These are phyloP conservation scores for Temnothorax curvispinosus DNA, from an alignment of 1,140 invertebrate species.

Conservation along the genomic window DNA sequence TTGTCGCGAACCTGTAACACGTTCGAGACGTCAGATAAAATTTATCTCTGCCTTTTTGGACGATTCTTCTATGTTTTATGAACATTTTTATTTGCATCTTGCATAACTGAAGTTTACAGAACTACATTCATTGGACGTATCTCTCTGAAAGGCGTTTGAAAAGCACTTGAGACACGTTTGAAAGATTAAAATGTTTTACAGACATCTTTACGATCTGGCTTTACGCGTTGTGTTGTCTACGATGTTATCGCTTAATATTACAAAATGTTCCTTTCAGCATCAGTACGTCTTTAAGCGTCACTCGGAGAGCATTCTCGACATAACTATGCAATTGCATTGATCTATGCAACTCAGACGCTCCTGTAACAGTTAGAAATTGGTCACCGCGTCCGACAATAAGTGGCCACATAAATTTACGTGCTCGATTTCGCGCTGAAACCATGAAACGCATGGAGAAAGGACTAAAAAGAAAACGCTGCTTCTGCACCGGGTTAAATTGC, in stretches of 20 bases:
- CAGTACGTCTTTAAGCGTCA: background rate
- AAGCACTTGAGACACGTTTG: background rate
- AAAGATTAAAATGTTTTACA: constrained; percentile 14
- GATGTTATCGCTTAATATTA: constrained; percentile 17
- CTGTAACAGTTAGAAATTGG: background rate
- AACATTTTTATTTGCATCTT: background rate
- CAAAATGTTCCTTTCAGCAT: background rate
- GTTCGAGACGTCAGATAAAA: background rate
- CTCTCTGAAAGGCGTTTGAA: background rate
- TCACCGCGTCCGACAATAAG: background rate
- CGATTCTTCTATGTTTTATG: background rate
- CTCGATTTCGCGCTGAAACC: constrained; percentile 48
- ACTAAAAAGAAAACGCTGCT: constrained; percentile 69
- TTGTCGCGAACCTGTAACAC: background rate
- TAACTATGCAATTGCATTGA: constrained; percentile 10
- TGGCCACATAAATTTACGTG: background rate
- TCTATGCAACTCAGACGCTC: background rate
- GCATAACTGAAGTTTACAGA: background rate
- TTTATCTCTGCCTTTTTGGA: background rate
- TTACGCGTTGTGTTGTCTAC: background rate
- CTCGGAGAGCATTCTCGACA: background rate
- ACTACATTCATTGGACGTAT: background rate
- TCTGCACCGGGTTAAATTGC: constrained; percentile 54
- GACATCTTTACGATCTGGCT: background rate
- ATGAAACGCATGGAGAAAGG: constrained; percentile 49